A percentile compares a stretch with the other conserved stretches of the same genome.
phyloP scores from a whole-genome alignment of 2,113 vertebrate species.

The Callocephalon fimbriatum region DNA sequence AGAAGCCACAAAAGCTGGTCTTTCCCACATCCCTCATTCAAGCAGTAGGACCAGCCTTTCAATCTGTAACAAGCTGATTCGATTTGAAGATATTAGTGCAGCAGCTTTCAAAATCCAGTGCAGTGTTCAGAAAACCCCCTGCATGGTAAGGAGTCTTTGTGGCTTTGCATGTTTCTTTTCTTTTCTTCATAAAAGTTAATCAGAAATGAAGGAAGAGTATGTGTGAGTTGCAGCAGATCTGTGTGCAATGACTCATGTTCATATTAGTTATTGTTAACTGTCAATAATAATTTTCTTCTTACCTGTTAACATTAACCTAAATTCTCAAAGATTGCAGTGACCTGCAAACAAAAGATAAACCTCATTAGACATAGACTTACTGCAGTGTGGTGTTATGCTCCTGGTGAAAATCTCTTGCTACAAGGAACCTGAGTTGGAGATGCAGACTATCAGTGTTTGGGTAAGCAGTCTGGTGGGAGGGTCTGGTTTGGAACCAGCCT shows the following conservation, averaged over 20 bases:
- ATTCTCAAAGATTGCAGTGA: constrained; percentile 19
- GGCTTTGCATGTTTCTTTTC: neutral
- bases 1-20: too few relatives aligned
- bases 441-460: neutral
- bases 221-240: neutral
- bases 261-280: neutral
- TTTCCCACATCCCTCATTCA: constrained; percentile 66
- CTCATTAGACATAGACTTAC: constrained; percentile 10
- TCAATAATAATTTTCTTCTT: constrained; percentile 9
- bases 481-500: neutral
- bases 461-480: neutral
- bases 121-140: constrained; percentile 88
- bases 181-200: neutral
- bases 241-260: neutral
- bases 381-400: neutral
- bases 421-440: neutral
- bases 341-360: constrained; percentile 49
- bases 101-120: constrained; percentile 89
- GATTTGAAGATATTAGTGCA: constrained; percentile 89
- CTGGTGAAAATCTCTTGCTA: neutral
- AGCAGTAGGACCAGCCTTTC: constrained; percentile 57
- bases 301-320: constrained; percentile 12
- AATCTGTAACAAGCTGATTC: constrained; percentile 73
- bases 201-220: neutral
- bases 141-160: constrained; percentile 78